These are phyloP conservation scores for Magallana nippona DNA, from an alignment of 2,888 invertebrate species.

Conservation along the genomic window DNA sequence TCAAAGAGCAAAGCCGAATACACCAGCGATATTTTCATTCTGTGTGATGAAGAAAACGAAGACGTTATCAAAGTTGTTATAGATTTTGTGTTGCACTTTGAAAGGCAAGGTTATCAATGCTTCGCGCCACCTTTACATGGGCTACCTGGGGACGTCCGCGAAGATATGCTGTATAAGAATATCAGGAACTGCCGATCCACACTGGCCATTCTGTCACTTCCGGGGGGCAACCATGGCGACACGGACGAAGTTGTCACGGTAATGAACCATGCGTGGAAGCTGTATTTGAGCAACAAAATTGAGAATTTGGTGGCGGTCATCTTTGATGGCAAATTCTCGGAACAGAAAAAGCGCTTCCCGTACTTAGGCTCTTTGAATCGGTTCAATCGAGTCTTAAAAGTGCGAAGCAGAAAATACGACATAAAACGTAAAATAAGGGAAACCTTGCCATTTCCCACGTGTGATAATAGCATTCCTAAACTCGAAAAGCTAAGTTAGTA, in stretches of 20 bases:
- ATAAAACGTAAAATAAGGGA: neutral
- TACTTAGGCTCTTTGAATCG: neutral
- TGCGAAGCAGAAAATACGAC: neutral
- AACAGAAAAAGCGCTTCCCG: neutral
- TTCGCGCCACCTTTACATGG: neutral
- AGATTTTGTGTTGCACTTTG: neutral
- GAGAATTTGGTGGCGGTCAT: neutral
- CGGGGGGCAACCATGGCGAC: neutral
- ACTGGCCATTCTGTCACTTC: neutral
- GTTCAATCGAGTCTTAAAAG: conserved; percentile 14
- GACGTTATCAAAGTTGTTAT: neutral
- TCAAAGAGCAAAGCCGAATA: neutral
- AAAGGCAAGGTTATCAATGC: neutral
- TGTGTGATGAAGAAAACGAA: neutral
- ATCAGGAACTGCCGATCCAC: neutral
- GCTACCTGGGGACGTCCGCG: neutral
- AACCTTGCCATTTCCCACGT: neutral
- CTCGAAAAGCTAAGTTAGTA: too few relatives aligned
- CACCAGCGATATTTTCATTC: neutral
- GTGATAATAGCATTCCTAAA: too few relatives aligned
- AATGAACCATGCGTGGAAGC: neutral
- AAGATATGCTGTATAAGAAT: neutral
- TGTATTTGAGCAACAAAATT: neutral
- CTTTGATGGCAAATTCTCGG: neutral
- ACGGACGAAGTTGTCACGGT: neutral